Evolutionary conservation across 2,888 invertebrate genomes (phyloP), one percentile per base, ranked within the genome.

Genomic region (Drosophila nr. fundita): DNA sequence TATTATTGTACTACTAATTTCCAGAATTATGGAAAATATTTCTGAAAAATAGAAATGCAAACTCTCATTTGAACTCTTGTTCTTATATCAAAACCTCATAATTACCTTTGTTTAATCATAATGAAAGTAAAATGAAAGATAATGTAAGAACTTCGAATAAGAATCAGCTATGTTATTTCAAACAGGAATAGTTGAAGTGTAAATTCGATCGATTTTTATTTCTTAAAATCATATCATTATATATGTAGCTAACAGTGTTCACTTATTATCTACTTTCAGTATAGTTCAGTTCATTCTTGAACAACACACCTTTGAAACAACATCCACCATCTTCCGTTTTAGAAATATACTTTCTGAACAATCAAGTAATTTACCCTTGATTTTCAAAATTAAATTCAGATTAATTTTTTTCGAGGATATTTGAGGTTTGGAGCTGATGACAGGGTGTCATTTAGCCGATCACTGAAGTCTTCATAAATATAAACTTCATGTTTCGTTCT

Each of bases 401-500:
- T 0, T 4, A 15, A 3, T n/a, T 36, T 18, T 24, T 15, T n/a
- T 21, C 0, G 1, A 11, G 6, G 1, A 18, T 27, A 24, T n/a
- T 21, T 42, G 42, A 21, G 1, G 21, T 21, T 3, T 13, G 42
- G 1, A 7, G 1, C 6, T 8, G n/a, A 13, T 30, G n/a, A 7
- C 1, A 57, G 68, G 55, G 68, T 42, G 40, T 34, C 4, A 6
- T 15, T 18, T 15, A 49, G 68, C 40, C 48, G 34, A 34, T 30
- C 38, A 30, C 7, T 18, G 42, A 13, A 1, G 27, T 27, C 10
- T 27, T 2, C 8, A 15, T 15, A 13, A 50, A 48, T 53, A 58
- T 59, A 40, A 52, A 27, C 21, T 53, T 50, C 21, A 21, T 29
- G 38, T 55, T 36, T 54, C 27, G 70, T 83, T 83, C 79, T 74